Base-by-base conservation (phyloP, 2,888 invertebrate species). In the Acanthosepion pharaonis region DNA sequence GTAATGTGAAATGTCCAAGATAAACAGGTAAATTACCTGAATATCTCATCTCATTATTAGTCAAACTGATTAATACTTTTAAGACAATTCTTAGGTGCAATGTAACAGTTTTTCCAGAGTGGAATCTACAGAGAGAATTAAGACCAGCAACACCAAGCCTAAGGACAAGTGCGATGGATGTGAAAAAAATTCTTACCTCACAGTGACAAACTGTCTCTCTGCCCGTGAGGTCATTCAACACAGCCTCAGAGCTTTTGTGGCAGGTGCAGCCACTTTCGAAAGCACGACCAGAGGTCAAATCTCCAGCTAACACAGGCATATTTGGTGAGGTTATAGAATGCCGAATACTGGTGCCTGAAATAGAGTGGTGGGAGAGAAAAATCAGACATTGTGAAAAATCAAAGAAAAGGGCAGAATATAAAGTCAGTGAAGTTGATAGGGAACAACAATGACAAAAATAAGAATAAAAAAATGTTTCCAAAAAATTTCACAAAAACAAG, bases 201-300 rank as follows among this genome's bases (percentile, higher is more conserved):
- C 97, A 99, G 96, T 98, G 98, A 97, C 99, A 99, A 96, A 98
- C 98, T 96, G 98, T 98, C 97, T 98, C 98, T 97, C 96, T 95
- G 11, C 98, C 98, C 95, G 98, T 98, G 96, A 98, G 98, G 97
- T 98, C 98, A 97, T 98, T 98, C 95, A 98, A 98, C 95, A 98
- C 98, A 95, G 98, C 98, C 97, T 98, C 98, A 97, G 99, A 98
- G 96, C 98, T 98, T 97, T 98, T 96, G 94, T 96, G 97, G 95
- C 98, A 98, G 95, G 98, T 98, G 98, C 99, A 99, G 95, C 99
- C 99, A 97, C 98, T 99, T 98, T 99, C 99, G 97, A 99, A 99
- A 55, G 99, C 99, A 96, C 99, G 98, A 91, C 99, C 99, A 33
- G 99, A 99, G 94, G 98, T 98, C 96, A 99, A 98, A 98, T 99